These are phyloP conservation scores for Dipodomys merriami DNA, from an alignment of 2,113 vertebrate genomes.

Conservation along the genomic window DNA sequence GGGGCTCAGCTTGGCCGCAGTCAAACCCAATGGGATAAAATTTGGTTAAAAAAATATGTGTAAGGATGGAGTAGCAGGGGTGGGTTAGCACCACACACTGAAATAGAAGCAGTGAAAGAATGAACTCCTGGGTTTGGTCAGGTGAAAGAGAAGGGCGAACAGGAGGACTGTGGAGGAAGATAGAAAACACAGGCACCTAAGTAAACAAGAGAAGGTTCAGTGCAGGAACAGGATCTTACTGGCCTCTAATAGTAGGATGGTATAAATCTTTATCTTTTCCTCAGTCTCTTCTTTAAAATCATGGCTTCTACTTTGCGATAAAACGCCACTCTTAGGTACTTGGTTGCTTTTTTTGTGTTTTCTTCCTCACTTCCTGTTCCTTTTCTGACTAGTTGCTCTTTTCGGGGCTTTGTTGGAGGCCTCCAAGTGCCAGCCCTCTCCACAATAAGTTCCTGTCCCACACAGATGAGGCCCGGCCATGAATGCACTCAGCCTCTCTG, in stretches of 20 bases:
- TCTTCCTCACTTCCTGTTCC: rapidly evolving
- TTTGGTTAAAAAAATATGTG: background rate
- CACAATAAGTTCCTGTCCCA: background rate
- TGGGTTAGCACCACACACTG: background rate
- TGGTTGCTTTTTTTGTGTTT: background rate
- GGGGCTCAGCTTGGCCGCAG: background rate
- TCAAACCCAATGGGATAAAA: background rate
- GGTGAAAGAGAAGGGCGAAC: background rate
- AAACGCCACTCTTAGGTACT: background rate
- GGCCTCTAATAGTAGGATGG: background rate
- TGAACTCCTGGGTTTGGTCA: background rate
- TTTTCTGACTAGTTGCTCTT: background rate
- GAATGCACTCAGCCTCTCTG: background rate
- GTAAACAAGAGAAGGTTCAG: background rate
- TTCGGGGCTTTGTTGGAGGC: background rate
- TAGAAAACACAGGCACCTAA: background rate
- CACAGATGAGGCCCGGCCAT: rapidly evolving
- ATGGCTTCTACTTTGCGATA: background rate
- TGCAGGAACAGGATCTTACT: background rate
- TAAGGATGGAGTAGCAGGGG: background rate
- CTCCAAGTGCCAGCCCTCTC: background rate
- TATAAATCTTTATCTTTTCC: background rate
- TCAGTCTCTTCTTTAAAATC: background rate
- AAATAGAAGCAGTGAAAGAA: background rate
- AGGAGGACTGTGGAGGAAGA: background rate